These are phyloP conservation scores for Hyles euphorbiae DNA, from an alignment of 1,140 invertebrate species.

Conservation along the genomic window DNA sequence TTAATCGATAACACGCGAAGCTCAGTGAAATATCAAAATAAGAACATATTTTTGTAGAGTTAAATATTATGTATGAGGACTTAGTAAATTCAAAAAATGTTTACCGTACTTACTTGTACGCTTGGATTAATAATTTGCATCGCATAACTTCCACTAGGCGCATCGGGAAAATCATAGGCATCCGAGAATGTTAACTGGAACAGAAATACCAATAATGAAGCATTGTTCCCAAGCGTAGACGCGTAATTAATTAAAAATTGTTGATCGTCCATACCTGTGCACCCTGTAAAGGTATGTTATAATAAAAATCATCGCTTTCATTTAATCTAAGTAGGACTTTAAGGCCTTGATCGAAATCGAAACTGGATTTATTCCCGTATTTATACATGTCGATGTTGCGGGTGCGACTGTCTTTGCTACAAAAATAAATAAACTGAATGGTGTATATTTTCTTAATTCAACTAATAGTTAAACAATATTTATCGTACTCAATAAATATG, in stretches of 20 bases:
- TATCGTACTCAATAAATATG: conserved; percentile 47
- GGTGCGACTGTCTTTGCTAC: neutral
- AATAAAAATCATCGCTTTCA: conserved; percentile 59
- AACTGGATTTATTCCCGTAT: conserved; percentile 61
- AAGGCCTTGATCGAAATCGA: conserved; percentile 60
- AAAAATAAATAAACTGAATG: neutral
- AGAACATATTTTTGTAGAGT: too few species aligned
- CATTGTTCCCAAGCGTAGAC: neutral
- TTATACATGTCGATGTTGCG: conserved; percentile 55
- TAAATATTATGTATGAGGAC: too few species aligned
- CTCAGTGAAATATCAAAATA: neutral
- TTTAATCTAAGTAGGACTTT: conserved; percentile 52
- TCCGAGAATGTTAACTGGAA: conserved; percentile 66
- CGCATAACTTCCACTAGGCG: conserved; percentile 64
- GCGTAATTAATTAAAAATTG: neutral
- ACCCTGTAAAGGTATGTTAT: conserved; percentile 53
- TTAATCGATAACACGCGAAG: neutral
- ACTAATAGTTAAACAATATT: neutral
- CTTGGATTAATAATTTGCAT: conserved; percentile 60
- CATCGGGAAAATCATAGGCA: conserved; percentile 69
- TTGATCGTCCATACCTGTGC: conserved; percentile 39
- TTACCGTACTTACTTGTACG: conserved; percentile 40
- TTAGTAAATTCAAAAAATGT: too few species aligned
- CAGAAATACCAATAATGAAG: neutral
- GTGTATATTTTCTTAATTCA: neutral